Base-by-base conservation (phyloP, 1,140 invertebrate genomes). In the Drosophila persimilis region DNA sequence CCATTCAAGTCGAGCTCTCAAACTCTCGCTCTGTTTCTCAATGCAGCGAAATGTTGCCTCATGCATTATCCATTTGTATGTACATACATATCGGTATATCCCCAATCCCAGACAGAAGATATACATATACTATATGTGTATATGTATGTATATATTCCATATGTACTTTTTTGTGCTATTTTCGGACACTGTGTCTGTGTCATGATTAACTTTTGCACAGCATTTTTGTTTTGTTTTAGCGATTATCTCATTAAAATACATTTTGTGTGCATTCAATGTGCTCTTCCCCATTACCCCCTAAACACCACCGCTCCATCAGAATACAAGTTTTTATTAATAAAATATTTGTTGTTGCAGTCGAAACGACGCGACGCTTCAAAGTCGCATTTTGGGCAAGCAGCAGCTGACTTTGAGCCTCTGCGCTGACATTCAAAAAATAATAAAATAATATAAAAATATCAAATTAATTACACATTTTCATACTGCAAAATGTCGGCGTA, bases 171-270 rank as follows among this genome's bases (percentile, higher is more conserved):
- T 45, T 20, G 52, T 13, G 20, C 55, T 76, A 70, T 77, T 63
- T 76, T 70, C 63, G 57, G 47, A 52, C 24, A 9, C 57, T 39
- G 46, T 31, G 13, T 52, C 43, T 51, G 51, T 26, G 6, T 59
- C 41, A 67, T 55, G 57, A 71, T 74, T 74, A 74, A 73, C 50
- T 44, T 55, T 29, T 41, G 52, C 35, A 11, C 22, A 13, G 31
- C 17, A 8, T 26, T 45, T 48, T 60, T 31, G 54, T 58, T 64
- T 83, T 53, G 52, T 47, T 65, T 67, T 31, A 47, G 59, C 69
- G 74, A 78, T 86, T 86, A 88, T 86, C 78, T 86, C 83, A 86
- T 86, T 81, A 58, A 80, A 81, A 69, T 47, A 66, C 58, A 86
- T 77, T 81, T 66, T 74, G 81, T 78, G 64, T 86, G 81, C 81